Base-by-base conservation (phyloP, 2,797 vertebrate genomes). In the Sebastes elongatus region DNA sequence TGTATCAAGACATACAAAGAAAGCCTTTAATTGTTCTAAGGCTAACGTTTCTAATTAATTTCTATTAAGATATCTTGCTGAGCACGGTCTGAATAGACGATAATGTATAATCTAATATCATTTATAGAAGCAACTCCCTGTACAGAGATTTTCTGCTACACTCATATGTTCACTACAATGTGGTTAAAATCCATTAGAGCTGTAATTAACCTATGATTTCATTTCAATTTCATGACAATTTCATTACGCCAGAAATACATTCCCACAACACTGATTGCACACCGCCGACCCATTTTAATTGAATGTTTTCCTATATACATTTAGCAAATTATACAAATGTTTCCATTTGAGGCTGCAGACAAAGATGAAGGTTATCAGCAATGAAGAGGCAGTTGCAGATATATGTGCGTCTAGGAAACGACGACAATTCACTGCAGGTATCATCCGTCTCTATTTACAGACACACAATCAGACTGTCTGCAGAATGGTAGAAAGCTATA, bases 151-250 rank as follows among this genome's bases (percentile, higher is more conserved):
- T 81, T 78, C 63, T 77, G 23, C 71, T n/a, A 9, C 67, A 10
- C 63, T 68, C 27, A 71, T 62, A 52, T 60, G 28, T 79, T 80
- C 67, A 55, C 69, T 63, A 7, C 65, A 77, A 35, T 59, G 56
- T 83, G 65, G 46, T 78, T 80, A 74, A 70, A 86, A 61, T 78
- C 71, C 74, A 85, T 85, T 80, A 71, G 14, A 56, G 78, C 53
- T 14, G 23, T 68, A 86, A 84, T 78, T 70, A 86, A 85, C 59
- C 78, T 78, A 77, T 68, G 78, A 84, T 83, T 85, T 83, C 71
- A 77, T 82, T 84, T 65, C 33, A 74, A 79, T 74, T 80, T 69
- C 32, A 85, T 84, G 81, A 81, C 1, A 74, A 79, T 74, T 80
- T 69, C 32, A 85, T 84, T 83, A 81, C 0, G 3, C 49, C 69